Base-by-base conservation (phyloP, 2,113 vertebrate genomes). In the Cairina moschata region DNA sequence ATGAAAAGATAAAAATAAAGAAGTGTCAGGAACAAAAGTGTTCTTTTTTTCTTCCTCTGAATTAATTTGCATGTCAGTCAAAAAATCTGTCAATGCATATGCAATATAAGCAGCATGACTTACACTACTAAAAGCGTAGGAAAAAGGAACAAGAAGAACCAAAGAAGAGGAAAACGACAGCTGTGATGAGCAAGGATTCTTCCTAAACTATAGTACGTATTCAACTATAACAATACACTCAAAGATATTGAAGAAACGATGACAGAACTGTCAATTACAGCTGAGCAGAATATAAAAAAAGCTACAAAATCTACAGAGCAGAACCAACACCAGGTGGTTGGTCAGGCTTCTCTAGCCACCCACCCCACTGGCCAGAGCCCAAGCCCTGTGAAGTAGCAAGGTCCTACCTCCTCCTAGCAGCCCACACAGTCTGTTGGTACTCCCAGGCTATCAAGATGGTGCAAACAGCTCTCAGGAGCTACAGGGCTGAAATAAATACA, bases 11-110 rank as follows among this genome's bases (percentile, higher is more conserved):
- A 98, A 98, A 98, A 98, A 98, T 98, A 98, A 98, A 96, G 46
- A 94, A 96, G 95, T 83, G 11, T 97, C 95, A 97, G 96, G 97
- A 93, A 96, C 94, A 97, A 97, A 98, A 98, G 97, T 97, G 96
- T 97, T 97, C 97, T 97, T 98, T 97, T 97, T 95, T 86, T 95
- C 96, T 97, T 96, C 80, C 91, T 94, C 88, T 97, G 98, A 98
- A 97, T 98, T 97, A 98, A 98, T 98, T 97, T 96, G 93, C 96
- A 97, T 76, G 90, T 97, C 98, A 98, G 95, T 98, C 97, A 98
- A 98, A 93, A 97, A 97, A 97, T 96, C 97, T 98, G 98, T 97
- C 97, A 97, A 93, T 95, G 94, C 96, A 96, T 95, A 94, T 96
- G 93, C 95, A 95, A 91, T 95, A 94, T 97, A 98, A 98, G 86